Conservation (phyloP, 2,888 invertebrate genomes). For the Plebejus argus region DNA sequence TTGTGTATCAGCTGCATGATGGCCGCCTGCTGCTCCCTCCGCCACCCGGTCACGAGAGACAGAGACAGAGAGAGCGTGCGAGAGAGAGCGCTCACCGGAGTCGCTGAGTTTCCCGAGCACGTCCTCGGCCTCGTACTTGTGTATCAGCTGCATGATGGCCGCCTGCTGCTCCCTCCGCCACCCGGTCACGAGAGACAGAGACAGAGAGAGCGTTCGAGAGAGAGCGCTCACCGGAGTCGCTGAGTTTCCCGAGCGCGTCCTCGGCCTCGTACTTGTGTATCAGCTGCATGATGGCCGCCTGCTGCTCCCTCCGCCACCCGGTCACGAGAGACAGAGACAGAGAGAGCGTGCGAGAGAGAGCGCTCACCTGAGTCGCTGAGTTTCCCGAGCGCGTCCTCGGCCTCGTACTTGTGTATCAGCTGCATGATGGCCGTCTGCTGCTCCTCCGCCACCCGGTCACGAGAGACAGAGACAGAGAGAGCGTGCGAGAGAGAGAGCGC, state of each 20-base stretch:
- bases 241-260: constrained; percentile 75
- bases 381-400: constrained; percentile 76
- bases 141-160: constrained; percentile 78
- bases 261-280: constrained; percentile 79
- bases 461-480: no score
- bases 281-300: constrained; percentile 79
- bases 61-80: no score
- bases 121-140: constrained; percentile 80
- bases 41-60: no score
- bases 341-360: no score
- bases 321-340: neutral
- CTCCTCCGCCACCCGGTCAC: constrained; percentile 84
- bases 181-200: no score
- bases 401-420: constrained; percentile 78
- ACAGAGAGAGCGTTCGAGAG: neutral
- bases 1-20: constrained; percentile 80
- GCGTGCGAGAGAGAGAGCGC: no score
- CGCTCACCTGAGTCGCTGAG: constrained; percentile 67
- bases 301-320: constrained; percentile 87
- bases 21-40: constrained; percentile 77
- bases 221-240: constrained; percentile 61
- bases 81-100: constrained; percentile 53
- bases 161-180: constrained; percentile 84
- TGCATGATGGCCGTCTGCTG: constrained; percentile 83
- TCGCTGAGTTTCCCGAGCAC: constrained; percentile 75